These are phyloP conservation scores for Heliconius melpomene DNA, from an alignment of 1,140 invertebrate species.

Conservation along the genomic window DNA sequence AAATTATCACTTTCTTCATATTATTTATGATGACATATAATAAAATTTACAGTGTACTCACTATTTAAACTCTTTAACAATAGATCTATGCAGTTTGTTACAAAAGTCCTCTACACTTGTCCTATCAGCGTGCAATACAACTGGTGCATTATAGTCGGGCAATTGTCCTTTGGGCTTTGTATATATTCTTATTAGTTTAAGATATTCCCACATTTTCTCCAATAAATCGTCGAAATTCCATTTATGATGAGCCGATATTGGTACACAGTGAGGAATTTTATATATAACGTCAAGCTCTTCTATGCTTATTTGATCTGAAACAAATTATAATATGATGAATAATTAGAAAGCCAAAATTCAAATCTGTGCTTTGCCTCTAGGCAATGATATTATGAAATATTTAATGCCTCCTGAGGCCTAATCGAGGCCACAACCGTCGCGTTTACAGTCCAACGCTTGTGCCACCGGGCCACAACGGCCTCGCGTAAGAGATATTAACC, in stretches of 20 bases:
- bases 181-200: conserved; percentile 97
- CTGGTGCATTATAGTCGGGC: conserved; percentile 98
- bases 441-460: too few relatives aligned
- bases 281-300: conserved; percentile 99
- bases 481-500: too few relatives aligned
- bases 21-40: too few relatives aligned
- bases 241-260: conserved; percentile 99
- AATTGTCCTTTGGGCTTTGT: conserved; percentile 99
- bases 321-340: too few relatives aligned
- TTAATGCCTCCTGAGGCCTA: too few relatives aligned
- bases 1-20: too few relatives aligned
- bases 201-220: conserved; percentile 99
- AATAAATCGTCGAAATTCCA: conserved; percentile 99
- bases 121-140: conserved; percentile 94
- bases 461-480: too few relatives aligned
- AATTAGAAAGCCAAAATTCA: too few relatives aligned
- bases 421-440: too few relatives aligned
- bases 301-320: conserved; percentile 93
- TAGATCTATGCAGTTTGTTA: conserved; percentile 98
- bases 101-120: conserved; percentile 98
- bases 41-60: conserved; percentile 78
- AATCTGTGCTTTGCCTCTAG: too few relatives aligned
- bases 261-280: conserved; percentile 99
- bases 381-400: too few relatives aligned
- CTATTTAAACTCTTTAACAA: conserved; percentile 99